Percentiles rank a stretch among this genome's conserved stretches.
Conservation (phyloP, 2,797 vertebrate genomes). For the Pangasius djambal region DNA sequence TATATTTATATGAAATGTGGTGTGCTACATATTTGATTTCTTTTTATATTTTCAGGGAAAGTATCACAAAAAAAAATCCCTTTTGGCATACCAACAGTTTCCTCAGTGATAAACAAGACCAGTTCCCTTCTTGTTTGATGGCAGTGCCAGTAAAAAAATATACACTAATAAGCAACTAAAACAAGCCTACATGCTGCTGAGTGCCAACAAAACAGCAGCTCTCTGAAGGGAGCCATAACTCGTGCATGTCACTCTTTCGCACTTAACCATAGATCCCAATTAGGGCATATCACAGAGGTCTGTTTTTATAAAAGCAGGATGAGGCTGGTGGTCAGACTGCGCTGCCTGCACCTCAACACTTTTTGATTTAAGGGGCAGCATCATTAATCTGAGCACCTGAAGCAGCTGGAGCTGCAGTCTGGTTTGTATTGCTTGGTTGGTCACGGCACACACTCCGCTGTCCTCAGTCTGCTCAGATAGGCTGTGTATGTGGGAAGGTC, state of each 20-base stretch:
- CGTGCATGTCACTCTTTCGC: conserved; percentile 18
- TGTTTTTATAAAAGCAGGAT: conserved; percentile 45
- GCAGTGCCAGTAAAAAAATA: conserved; percentile 33
- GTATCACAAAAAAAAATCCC: neutral
- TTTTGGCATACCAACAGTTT: neutral
- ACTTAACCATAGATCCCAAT: conserved; percentile 44
- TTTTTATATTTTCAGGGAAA: neutral
- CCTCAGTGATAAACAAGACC: neutral
- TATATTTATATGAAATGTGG: neutral
- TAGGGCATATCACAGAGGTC: conserved; percentile 37
- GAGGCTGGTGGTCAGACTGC: conserved; percentile 16
- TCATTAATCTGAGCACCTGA: conserved; percentile 57
- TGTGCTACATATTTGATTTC: neutral
- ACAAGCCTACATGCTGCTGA: neutral
- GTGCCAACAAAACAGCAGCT: conserved; percentile 31
- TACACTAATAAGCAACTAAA: conserved; percentile 48
- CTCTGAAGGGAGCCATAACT: conserved; percentile 35
- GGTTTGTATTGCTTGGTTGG: conserved; percentile 40
- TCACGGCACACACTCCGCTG: conserved; percentile 17
- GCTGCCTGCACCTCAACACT: conserved; percentile 25
- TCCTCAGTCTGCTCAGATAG: conserved; percentile 18
- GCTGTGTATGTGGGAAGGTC: conserved; percentile 16
- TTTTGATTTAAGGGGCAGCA: conserved; percentile 52
- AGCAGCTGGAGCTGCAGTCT: conserved; percentile 49
- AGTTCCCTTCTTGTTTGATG: conserved; percentile 34